A percentile compares a stretch with the other conserved stretches of the same genome.
Evolutionary conservation across 2,113 vertebrate species (phyloP).

Genomic region (Phrynosoma blainvillii): DNA sequence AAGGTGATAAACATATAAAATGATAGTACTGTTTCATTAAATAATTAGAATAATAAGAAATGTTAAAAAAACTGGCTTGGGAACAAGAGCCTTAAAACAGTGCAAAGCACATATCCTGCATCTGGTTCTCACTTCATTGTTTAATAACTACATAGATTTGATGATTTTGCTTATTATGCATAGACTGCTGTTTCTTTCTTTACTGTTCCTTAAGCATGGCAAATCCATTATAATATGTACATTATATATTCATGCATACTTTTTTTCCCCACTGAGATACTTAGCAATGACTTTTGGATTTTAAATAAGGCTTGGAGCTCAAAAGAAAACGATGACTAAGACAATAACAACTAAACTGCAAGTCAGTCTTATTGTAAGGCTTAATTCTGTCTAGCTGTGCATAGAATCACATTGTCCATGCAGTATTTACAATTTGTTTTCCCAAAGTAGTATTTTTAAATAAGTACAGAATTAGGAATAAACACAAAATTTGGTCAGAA

Average conservation of each 20-base stretch:
- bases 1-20: slow-evolving; percentile 64
- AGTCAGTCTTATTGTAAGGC: too few species aligned
- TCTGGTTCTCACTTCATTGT: not conserved
- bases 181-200: slow-evolving; percentile 24
- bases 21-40: slow-evolving; percentile 41
- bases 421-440: not conserved
- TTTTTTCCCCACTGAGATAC: not conserved
- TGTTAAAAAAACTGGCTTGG: not conserved
- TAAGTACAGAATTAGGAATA: not conserved
- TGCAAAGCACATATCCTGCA: slow-evolving; percentile 21
- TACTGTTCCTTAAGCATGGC: slow-evolving; percentile 17
- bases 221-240: not conserved
- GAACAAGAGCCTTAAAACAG: slow-evolving; percentile 4
- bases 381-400: not conserved
- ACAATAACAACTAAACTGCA: too few species aligned
- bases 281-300: not conserved
- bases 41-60: not conserved
- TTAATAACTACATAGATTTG: slow-evolving; percentile 13
- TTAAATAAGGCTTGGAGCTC: not conserved
- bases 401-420: not conserved
- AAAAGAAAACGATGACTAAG: too few species aligned
- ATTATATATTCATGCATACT: not conserved
- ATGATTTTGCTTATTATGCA: slow-evolving; percentile 8
- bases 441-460: not conserved
- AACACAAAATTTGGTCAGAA: not conserved